Conservation (phyloP, 2,113 vertebrate genomes). For the Antigone vipio region DNA sequence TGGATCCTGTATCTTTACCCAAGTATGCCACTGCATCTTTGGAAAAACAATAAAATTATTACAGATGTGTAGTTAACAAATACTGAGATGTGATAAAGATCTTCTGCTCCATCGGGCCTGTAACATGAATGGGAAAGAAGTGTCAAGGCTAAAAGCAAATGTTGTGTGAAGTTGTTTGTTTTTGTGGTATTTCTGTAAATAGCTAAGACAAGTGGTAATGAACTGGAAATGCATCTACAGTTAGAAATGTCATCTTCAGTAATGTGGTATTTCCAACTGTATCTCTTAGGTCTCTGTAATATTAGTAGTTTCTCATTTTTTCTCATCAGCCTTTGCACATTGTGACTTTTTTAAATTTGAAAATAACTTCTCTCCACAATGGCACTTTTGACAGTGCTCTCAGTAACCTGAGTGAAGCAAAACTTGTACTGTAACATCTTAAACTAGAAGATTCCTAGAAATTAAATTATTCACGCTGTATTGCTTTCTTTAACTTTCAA, state of each 20-base stretch:
- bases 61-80: background rate
- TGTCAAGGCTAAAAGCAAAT: background rate
- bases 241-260: background rate
- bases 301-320: background rate
- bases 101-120: background rate
- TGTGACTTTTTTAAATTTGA: background rate
- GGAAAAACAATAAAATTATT: background rate
- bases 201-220: background rate
- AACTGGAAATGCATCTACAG: background rate
- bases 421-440: background rate
- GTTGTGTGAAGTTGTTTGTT: background rate
- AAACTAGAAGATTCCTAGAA: background rate
- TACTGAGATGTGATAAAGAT: background rate
- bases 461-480: background rate
- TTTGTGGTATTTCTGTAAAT: background rate
- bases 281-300: background rate
- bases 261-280: background rate
- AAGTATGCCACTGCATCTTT: background rate
- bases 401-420: background rate
- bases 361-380: background rate
- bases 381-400: background rate
- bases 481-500: conserved; percentile 23
- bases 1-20: background rate
- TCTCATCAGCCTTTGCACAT: background rate
- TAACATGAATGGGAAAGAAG: background rate